These are phyloP conservation scores for Pantherophis alleghaniensis DNA, from an alignment of 2,797 vertebrate genomes.

Conservation along the genomic window DNA sequence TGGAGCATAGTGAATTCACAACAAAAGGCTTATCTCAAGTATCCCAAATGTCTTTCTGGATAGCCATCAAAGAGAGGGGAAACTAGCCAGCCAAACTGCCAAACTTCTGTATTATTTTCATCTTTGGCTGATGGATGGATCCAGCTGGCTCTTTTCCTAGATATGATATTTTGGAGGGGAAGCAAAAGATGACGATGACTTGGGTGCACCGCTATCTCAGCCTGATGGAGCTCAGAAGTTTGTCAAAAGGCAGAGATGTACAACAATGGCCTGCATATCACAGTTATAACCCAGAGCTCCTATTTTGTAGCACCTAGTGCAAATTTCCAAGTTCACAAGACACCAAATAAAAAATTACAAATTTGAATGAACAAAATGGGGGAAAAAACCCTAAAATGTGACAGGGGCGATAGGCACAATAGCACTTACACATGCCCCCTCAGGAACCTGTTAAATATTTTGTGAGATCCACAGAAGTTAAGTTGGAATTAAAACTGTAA, in stretches of 20 bases:
- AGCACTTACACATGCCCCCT: background rate
- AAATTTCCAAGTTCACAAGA: background rate
- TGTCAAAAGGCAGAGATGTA: background rate
- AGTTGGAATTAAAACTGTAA: background rate
- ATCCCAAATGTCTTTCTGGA: background rate
- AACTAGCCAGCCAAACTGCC: background rate
- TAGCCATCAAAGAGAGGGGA: background rate
- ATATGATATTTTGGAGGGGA: background rate
- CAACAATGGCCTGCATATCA: background rate
- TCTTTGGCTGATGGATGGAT: background rate
- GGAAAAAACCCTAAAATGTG: background rate
- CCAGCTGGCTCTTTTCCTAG: background rate
- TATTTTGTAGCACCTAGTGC: background rate
- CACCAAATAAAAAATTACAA: background rate
- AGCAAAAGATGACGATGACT: background rate
- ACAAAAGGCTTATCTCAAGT: background rate
- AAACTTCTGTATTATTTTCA: background rate
- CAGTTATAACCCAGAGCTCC: background rate
- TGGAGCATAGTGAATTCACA: background rate
- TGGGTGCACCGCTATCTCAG: background rate
- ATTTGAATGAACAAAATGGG: background rate
- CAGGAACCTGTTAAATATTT: background rate
- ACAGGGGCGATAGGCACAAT: background rate
- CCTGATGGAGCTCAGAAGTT: background rate
- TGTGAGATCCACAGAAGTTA: background rate